Percentiles rank a stretch among this genome's conserved stretches.
phyloP scores from a whole-genome alignment of 2,888 invertebrate species.

The Cephalotes varians region DNA sequence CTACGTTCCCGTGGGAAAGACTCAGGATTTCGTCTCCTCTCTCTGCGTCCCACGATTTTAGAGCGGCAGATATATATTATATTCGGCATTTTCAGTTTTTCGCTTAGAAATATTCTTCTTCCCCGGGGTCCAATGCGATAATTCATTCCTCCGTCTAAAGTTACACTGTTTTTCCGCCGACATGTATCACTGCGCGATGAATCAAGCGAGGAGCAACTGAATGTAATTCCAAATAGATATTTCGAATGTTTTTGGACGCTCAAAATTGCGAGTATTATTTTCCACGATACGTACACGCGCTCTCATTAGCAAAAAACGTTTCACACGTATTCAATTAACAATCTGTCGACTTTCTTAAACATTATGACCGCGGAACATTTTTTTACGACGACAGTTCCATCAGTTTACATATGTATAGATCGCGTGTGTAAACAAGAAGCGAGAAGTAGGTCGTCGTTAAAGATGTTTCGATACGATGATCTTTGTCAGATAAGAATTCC shows the following conservation, averaged over 20 bases:
- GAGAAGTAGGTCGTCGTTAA: conserved; percentile 55
- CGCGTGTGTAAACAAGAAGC: conserved; percentile 43
- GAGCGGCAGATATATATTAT: conserved; percentile 69
- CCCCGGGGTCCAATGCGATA: conserved; percentile 75
- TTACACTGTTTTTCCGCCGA: conserved; percentile 47
- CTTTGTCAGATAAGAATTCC: conserved; percentile 68
- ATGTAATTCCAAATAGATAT: conserved; percentile 41
- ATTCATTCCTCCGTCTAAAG: conserved; percentile 65
- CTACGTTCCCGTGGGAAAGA: conserved; percentile 61
- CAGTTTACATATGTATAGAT: conserved; percentile 8
- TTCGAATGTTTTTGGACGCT: not conserved
- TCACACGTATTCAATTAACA: conserved; percentile 25
- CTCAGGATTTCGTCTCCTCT: conserved; percentile 65
- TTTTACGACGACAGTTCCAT: conserved; percentile 34
- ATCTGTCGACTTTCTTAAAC: conserved; percentile 3
- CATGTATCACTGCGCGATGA: conserved; percentile 48
- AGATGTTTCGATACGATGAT: conserved; percentile 68
- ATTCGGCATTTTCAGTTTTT: conserved; percentile 72
- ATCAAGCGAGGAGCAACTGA: conserved; percentile 55
- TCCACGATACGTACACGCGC: not conserved
- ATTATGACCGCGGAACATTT: conserved; percentile 13
- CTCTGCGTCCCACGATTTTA: conserved; percentile 68
- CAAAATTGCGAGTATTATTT: conserved; percentile 6
- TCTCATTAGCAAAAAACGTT: conserved; percentile 34
- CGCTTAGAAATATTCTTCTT: conserved; percentile 73